phyloP scores from a whole-genome alignment of 2,113 vertebrate genomes.

The Setophaga coronata region DNA sequence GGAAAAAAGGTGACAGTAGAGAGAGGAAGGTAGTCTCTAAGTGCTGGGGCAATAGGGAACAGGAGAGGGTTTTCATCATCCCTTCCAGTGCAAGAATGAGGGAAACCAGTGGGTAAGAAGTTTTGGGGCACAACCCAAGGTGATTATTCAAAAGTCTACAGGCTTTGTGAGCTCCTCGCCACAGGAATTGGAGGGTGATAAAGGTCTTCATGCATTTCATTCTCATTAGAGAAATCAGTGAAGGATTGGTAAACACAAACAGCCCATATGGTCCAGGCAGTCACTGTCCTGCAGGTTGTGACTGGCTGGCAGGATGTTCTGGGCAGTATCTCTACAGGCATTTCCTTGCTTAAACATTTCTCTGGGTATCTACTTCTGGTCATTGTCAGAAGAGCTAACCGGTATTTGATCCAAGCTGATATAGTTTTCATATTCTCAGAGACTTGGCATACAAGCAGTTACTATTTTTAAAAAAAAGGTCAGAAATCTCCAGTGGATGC shows the following conservation, averaged over 20 bases:
- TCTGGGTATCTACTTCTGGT: conserved; percentile 20
- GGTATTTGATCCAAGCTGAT: background rate
- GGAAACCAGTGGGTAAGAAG: background rate
- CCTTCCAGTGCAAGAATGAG: background rate
- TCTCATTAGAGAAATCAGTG: background rate
- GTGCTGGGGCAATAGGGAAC: background rate
- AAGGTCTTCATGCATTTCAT: background rate
- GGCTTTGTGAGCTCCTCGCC: background rate
- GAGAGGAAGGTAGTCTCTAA: background rate
- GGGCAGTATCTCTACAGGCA: background rate
- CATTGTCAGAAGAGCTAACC: background rate
- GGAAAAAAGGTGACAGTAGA: background rate
- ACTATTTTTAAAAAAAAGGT: background rate
- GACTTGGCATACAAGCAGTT: background rate
- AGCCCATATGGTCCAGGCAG: background rate
- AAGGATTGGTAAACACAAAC: background rate
- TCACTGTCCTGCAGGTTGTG: background rate
- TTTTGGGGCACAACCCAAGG: background rate
- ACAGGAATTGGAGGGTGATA: background rate
- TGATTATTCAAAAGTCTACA: background rate
- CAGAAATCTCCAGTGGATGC: background rate
- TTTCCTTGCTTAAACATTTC: conserved; percentile 3
- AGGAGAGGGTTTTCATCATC: background rate
- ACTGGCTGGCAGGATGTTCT: background rate
- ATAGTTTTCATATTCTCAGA: background rate